Evolutionary conservation across 2,113 vertebrate genomes (phyloP), one percentile per base, ranked within the genome.

Genomic region (Chionomys nivalis): DNA sequence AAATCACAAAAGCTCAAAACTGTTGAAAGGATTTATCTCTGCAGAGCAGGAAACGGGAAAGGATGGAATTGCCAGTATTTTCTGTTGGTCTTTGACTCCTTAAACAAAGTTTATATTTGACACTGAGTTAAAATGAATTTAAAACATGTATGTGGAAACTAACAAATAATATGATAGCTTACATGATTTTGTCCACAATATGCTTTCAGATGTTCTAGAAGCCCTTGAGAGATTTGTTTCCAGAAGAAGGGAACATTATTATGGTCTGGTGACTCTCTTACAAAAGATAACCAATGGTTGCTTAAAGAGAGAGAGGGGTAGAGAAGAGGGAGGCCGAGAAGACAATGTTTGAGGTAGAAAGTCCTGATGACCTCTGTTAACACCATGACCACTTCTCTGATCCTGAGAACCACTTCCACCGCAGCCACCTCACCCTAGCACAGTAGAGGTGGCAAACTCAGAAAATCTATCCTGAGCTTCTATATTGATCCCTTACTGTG

Each of bases 121-220:
- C 49, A 85, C 72, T 55, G 24, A 95, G 72, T 96, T 88, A 89
- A 95, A 89, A 90, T 39, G 85, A 94, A 96, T 61, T 77, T 89
- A 47, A 95, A 95, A 86, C 19, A 55, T 85, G 24, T 49, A 58
- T 36, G 36, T 83, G 16, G 23, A 89, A 97, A 83, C 23, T 52
- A 91, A 72, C 36, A 93, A 61, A 88, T 79, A 93, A 9, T 33
- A 13, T 72, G 17, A 55, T 70, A 93, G 75, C 17, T 90, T 94
- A 83, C 3, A 68, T 92, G 95, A 90, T 95, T 66, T 36, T 82
- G 52, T 42, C 66, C 31, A 39, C 23, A 52, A 65, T 73, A 68
- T 89, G 68, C 11, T 31, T 91, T 89, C 63, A 55, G 23, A 87
- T 58, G 47, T 16, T 19, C 26, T 76, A 23, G 13, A 90, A 55